phyloP scores from a whole-genome alignment of 2,797 vertebrate genomes.

The Phaenicophaeus curvirostris region DNA sequence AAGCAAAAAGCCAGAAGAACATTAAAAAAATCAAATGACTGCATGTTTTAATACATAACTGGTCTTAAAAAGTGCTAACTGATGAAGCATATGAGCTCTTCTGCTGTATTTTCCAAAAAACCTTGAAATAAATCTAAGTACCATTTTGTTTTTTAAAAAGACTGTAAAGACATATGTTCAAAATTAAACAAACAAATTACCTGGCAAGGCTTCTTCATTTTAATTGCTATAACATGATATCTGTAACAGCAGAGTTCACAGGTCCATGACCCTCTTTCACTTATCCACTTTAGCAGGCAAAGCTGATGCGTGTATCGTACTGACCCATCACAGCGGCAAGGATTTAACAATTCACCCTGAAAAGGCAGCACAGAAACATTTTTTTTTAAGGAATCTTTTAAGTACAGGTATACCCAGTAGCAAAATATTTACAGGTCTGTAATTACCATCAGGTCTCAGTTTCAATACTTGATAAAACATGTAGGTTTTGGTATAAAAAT shows the following conservation, averaged over 20 bases:
- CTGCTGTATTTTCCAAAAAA: not conserved
- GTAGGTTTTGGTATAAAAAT: conserved; percentile 16
- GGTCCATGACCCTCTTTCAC: conserved; percentile 93
- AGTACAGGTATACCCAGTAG: not conserved
- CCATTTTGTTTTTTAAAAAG: not conserved
- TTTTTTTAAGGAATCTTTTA: not conserved
- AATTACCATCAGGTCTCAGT: not conserved
- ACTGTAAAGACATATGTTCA: not conserved
- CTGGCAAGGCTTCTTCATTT: conserved; percentile 94
- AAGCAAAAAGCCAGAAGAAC: not conserved
- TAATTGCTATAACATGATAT: conserved; percentile 93
- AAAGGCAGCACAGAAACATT: conserved; percentile 32
- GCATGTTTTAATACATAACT: not conserved
- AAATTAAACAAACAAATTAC: conserved; percentile 69
- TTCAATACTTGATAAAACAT: not conserved
- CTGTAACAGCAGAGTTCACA: conserved; percentile 95
- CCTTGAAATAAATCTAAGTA: not conserved
- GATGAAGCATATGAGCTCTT: not conserved
- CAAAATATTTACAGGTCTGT: not conserved
- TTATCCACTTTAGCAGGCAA: conserved; percentile 97
- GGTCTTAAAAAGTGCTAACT: not conserved
- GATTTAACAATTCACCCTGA: conserved; percentile 92
- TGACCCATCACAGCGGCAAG: conserved; percentile 92
- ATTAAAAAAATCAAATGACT: not conserved
- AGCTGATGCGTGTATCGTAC: conserved; percentile 93